phyloP scores from a whole-genome alignment of 1,140 invertebrate species.

The Pomacea maculata region DNA sequence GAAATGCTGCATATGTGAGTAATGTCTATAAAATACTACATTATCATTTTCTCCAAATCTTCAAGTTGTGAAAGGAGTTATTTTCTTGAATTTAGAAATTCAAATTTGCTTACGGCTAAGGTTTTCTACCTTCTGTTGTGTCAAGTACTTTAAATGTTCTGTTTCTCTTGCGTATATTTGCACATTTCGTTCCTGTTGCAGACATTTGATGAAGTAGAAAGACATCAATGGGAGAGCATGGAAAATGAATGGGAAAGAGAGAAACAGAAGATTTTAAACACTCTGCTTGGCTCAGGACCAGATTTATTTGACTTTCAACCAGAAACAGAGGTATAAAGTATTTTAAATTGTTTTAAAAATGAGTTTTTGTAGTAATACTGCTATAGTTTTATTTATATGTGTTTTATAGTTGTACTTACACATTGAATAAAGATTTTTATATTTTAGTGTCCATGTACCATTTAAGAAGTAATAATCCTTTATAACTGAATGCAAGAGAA shows the following conservation, averaged over 20 bases:
- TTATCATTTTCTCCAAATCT: too few species aligned
- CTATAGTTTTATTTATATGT: neutral
- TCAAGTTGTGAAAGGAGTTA: too few species aligned
- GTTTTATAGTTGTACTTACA: neutral
- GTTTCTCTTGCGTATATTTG: neutral
- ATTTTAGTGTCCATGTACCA: neutral
- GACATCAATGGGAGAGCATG: constrained; percentile 83
- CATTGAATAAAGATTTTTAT: neutral
- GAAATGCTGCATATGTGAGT: too few species aligned
- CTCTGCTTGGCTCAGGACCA: constrained; percentile 84
- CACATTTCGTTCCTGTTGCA: constrained; percentile 47
- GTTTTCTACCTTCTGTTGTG: too few species aligned
- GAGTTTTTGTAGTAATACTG: neutral
- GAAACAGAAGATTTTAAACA: constrained; percentile 86
- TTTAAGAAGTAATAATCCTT: neutral
- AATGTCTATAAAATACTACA: too few species aligned
- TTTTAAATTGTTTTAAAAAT: neutral
- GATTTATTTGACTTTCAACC: constrained; percentile 80
- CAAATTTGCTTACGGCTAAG: too few species aligned
- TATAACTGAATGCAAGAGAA: neutral
- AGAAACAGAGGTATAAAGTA: constrained; percentile 57
- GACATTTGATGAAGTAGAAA: constrained; percentile 70
- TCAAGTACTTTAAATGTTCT: too few species aligned
- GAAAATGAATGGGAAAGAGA: constrained; percentile 89
- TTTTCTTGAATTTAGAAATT: too few species aligned